phyloP scores from a whole-genome alignment of 2,797 vertebrate genomes.

The Coranthus polyacanthus region DNA sequence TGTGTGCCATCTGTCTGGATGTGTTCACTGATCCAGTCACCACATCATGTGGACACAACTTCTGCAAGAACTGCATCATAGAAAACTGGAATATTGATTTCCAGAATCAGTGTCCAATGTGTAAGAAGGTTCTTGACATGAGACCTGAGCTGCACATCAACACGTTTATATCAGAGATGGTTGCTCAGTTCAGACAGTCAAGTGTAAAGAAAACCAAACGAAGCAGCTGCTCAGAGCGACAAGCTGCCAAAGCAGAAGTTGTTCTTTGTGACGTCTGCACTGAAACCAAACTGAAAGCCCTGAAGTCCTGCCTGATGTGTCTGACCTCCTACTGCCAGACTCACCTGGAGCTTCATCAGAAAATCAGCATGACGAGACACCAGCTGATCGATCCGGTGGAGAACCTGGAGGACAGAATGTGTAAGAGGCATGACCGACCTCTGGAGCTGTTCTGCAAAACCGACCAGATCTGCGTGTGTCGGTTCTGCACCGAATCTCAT shows the following conservation, averaged over 20 bases:
- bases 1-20: constrained; percentile 42
- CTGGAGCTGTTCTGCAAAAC: constrained; percentile 51
- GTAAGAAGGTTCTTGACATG: neutral
- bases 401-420: constrained; percentile 25
- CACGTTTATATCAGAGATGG: constrained; percentile 25
- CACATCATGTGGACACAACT: constrained; percentile 37
- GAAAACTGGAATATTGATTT: neutral
- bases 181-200: constrained; percentile 24
- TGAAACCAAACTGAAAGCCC: constrained; percentile 33
- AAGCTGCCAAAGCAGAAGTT: constrained; percentile 18
- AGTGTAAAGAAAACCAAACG: constrained; percentile 1
- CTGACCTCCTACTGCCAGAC: constrained; percentile 34
- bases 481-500: neutral
- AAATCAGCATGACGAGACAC: neutral
- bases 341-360: constrained; percentile 46
- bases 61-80: constrained; percentile 27
- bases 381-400: constrained; percentile 36
- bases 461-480: constrained; percentile 27
- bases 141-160: constrained; percentile 28
- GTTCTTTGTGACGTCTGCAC: constrained; percentile 30
- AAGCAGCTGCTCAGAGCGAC: constrained; percentile 13
- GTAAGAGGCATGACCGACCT: constrained; percentile 15
- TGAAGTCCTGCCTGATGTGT: constrained; percentile 42
- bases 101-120: neutral
- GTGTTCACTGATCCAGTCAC: constrained; percentile 33